phyloP scores from a whole-genome alignment of 37 sponge, comb jelly and placozoan genomes.

The Lycopodina hypogea region DNA sequence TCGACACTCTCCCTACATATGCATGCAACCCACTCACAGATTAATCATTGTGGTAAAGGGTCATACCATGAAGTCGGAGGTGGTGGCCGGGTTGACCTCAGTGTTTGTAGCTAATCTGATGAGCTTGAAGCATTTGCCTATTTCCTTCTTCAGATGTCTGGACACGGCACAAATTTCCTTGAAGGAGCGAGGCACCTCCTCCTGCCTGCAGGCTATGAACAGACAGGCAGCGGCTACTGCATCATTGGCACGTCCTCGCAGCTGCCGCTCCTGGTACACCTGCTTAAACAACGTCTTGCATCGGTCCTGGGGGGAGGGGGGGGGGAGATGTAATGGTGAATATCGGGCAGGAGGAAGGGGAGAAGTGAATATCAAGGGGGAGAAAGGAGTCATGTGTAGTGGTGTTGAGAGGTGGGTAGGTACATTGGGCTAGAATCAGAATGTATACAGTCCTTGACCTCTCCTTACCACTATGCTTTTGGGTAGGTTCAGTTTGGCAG shows the following conservation, averaged over 20 bases:
- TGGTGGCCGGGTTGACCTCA: conserved; percentile 48
- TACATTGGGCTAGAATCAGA: not conserved
- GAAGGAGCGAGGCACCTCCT: conserved; percentile 92
- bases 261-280: conserved; percentile 79
- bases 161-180: conserved; percentile 98
- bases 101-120: conserved; percentile 69
- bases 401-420: not conserved
- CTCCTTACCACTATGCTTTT: conserved; percentile 78
- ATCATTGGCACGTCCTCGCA: conserved; percentile 92
- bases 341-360: not conserved
- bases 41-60: not conserved
- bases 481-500: conserved; percentile 84
- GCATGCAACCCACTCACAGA: not conserved
- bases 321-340: not conserved
- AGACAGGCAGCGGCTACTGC: conserved; percentile 95
- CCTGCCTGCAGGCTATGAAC: conserved; percentile 95
- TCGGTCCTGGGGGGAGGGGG: conserved; percentile 64
- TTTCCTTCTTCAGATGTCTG: conserved; percentile 90
- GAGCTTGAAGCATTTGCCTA: conserved; percentile 94
- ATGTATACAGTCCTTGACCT: too few species aligned
- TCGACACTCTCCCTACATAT: not conserved
- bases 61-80: conserved; percentile 88
- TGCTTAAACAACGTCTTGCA: conserved; percentile 89
- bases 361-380: not conserved
- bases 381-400: not conserved